Percentiles rank a stretch among this genome's conserved stretches.
These are phyloP conservation scores for Antechinus stuartii DNA, from an alignment of 2,113 vertebrate species.

Conservation along the genomic window DNA sequence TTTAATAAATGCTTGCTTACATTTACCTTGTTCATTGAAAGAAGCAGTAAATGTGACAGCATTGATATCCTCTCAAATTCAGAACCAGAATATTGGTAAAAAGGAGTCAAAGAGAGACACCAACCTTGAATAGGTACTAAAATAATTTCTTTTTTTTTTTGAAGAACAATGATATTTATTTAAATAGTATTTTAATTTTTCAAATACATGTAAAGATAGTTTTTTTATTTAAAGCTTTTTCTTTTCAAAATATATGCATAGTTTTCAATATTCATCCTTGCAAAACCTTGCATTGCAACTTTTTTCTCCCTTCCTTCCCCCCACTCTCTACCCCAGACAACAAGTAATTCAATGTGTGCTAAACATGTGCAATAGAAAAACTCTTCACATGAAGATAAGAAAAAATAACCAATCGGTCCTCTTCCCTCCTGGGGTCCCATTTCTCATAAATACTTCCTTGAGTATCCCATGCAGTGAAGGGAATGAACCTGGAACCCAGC, in stretches of 20 bases:
- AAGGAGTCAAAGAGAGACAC: not conserved
- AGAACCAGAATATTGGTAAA: not conserved
- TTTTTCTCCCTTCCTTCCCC: too few species aligned
- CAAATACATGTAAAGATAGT: too few species aligned
- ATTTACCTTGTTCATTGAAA: not conserved
- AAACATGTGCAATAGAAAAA: too few species aligned
- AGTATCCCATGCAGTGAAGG: not conserved
- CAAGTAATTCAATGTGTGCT: too few species aligned
- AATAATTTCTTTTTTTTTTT: not conserved
- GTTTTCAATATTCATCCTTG: too few species aligned
- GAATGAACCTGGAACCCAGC: not conserved
- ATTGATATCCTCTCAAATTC: not conserved
- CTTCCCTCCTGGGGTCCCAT: not conserved
- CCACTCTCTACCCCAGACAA: too few species aligned
- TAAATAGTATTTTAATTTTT: too few species aligned
- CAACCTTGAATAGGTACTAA: not conserved
- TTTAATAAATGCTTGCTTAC: not conserved
- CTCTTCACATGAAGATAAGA: not conserved
- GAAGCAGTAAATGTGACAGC: not conserved
- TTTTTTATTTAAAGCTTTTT: too few species aligned
- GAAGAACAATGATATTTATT: too few species aligned
- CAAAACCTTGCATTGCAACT: too few species aligned
- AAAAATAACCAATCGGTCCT: not conserved
- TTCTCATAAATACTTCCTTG: not conserved
- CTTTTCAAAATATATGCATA: too few species aligned